These are phyloP conservation scores for Mylabris sibirica DNA, from an alignment of 2,888 invertebrate species.

Conservation along the genomic window DNA sequence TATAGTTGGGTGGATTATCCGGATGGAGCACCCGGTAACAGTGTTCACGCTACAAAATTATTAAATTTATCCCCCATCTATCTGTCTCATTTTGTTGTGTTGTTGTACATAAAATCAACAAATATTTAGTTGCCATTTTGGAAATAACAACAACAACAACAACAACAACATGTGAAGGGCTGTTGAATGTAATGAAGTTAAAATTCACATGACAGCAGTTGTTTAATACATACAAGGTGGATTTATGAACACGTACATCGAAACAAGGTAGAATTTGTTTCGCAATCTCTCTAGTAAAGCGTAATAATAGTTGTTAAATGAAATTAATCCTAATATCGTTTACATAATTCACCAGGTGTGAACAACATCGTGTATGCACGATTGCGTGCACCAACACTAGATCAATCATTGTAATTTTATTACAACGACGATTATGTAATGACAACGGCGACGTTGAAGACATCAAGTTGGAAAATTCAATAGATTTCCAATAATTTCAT, in stretches of 20 bases:
- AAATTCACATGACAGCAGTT: background rate
- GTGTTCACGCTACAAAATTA: background rate
- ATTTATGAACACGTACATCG: background rate
- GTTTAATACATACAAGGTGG: background rate
- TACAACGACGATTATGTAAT: background rate
- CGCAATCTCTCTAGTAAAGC: background rate
- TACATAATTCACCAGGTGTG: background rate
- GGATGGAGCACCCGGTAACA: background rate
- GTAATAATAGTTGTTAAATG: background rate
- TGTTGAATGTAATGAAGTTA: conserved; percentile 3
- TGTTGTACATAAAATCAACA: background rate
- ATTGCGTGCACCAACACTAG: too few species aligned
- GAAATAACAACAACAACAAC: background rate
- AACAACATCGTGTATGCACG: too few species aligned
- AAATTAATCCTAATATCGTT: background rate
- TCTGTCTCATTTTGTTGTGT: background rate
- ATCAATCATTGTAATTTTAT: background rate
- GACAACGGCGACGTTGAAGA: background rate
- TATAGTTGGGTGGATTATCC: background rate
- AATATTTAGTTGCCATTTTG: conserved; percentile 5
- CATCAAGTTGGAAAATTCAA: conserved; percentile 46
- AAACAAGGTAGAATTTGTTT: background rate
- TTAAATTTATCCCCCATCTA: background rate
- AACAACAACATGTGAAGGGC: background rate
- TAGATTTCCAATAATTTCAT: conserved; percentile 55